Percentiles rank a stretch among this genome's conserved stretches.
Conservation (phyloP, 1,140 invertebrate species). For the Epicauta chinensis region DNA sequence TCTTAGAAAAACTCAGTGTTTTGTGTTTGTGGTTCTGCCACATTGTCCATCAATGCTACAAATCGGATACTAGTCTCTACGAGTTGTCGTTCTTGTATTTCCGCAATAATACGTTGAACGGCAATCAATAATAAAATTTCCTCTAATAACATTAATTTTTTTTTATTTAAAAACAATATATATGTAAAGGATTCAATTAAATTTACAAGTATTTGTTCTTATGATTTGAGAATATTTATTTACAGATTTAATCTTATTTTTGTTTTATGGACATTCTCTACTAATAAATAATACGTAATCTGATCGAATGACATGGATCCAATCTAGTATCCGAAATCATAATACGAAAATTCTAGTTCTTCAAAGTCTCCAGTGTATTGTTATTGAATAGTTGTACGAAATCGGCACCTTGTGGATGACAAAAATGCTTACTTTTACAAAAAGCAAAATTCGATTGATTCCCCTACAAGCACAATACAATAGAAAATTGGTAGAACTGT, state of each 20-base stretch:
- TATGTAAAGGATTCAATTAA: neutral
- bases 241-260: slow-evolving; percentile 10
- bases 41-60: slow-evolving; percentile 29
- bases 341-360: no score
- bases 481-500: no score
- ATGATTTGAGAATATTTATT: slow-evolving; percentile 1
- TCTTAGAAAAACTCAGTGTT: slow-evolving; percentile 22
- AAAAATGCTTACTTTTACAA: no score
- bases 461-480: no score
- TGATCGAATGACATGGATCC: slow-evolving; percentile 5
- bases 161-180: slow-evolving; percentile 15
- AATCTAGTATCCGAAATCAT: no score
- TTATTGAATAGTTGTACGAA: no score
- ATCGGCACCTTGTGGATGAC: no score
- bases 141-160: neutral
- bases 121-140: neutral
- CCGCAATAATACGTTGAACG: slow-evolving; percentile 9
- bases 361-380: no score
- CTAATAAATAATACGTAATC: slow-evolving; percentile 13
- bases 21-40: slow-evolving; percentile 36
- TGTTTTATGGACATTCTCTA: neutral
- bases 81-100: slow-evolving; percentile 41
- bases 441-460: no score
- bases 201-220: slow-evolving; percentile 11
- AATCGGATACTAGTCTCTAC: slow-evolving; percentile 32